phyloP scores from a whole-genome alignment of 1,140 invertebrate genomes.

The Cherax destructor region DNA sequence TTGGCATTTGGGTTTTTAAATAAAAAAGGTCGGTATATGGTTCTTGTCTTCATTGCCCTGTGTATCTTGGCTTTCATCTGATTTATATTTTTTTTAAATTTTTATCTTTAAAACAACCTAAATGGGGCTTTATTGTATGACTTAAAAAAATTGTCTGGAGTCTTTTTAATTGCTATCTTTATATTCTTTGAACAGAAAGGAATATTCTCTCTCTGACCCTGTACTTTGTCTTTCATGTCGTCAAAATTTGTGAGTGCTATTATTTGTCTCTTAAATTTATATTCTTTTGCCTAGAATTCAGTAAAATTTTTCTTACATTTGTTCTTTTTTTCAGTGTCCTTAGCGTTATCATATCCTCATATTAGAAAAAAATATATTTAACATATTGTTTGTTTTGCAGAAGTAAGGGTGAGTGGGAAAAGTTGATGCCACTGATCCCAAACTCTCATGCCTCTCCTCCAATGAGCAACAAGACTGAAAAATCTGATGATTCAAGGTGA shows the following conservation, averaged over 20 bases:
- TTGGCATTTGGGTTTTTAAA: too few species aligned
- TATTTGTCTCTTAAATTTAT: too few species aligned
- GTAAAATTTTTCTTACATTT: background rate
- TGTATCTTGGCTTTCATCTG: background rate
- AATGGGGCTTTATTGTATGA: background rate
- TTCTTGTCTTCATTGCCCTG: background rate
- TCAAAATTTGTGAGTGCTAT: too few species aligned
- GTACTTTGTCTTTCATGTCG: too few species aligned
- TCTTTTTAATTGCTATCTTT: too few species aligned
- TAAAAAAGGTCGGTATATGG: background rate
- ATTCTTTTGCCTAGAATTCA: background rate
- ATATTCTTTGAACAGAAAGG: too few species aligned
- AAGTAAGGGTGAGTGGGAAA: conserved; percentile 66
- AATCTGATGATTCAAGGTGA: conserved; percentile 50
- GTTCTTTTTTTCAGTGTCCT: background rate
- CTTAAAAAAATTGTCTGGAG: background rate
- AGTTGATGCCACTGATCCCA: conserved; percentile 56
- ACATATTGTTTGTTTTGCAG: conserved; percentile 4
- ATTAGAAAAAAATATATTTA: too few species aligned
- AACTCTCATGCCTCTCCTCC: conserved; percentile 10
- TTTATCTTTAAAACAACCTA: background rate
- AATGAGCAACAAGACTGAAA: conserved; percentile 24
- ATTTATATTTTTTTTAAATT: background rate
- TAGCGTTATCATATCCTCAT: too few species aligned
- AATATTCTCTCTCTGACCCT: too few species aligned